These are phyloP conservation scores for Bathynomus jamesi DNA, from an alignment of 1,140 invertebrate genomes.

Conservation along the genomic window DNA sequence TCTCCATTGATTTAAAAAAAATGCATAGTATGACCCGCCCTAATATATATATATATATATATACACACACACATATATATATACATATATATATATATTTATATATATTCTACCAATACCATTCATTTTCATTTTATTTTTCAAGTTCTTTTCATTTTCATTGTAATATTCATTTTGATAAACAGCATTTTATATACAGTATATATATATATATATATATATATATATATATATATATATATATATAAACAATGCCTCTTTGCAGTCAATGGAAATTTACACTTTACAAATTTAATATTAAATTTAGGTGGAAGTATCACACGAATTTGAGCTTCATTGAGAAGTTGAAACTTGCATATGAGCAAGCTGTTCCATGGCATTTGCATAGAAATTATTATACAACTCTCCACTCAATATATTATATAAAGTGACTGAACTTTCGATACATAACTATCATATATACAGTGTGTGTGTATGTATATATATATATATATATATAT, in stretches of 20 bases:
- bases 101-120: no score
- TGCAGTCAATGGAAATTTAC: no score
- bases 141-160: no score
- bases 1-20: no score
- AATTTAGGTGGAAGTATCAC: background rate
- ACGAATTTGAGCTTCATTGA: background rate
- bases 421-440: background rate
- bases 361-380: background rate
- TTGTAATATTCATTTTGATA: no score
- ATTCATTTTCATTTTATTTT: no score
- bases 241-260: background rate
- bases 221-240: slow-evolving; percentile 1
- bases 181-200: no score
- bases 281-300: background rate
- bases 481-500: background rate
- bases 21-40: no score
- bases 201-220: slow-evolving; percentile 11
- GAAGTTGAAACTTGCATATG: background rate
- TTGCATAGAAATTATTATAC: background rate
- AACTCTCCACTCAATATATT: background rate
- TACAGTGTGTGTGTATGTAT: background rate
- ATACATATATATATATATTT: no score
- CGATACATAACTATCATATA: background rate
- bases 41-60: no score
- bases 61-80: no score